Evolutionary conservation across 1,140 invertebrate genomes (phyloP), one percentile per base, ranked within the genome.

Genomic region (Calosoma granatense): DNA sequence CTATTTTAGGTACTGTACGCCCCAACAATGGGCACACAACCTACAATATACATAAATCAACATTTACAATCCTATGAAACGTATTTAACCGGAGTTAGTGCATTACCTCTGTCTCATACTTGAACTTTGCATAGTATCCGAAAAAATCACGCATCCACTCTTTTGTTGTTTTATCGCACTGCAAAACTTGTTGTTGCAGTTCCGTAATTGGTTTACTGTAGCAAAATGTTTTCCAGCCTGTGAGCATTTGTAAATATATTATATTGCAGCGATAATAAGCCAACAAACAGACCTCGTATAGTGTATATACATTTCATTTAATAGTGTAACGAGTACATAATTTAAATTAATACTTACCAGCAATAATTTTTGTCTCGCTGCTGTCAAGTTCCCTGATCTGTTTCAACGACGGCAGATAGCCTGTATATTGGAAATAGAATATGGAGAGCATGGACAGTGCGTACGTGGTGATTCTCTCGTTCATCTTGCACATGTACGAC

Each of bases 371-470:
- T 14, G 54, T 20, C 51, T 56, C 59, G 55, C 60, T 55, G 3
- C 57, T 47, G 60, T 67, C 65, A n/a, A 67, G 43, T 55, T 61
- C 26, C 47, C 57, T 60, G 11, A 69, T n/a, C 51, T 59, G 41
- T 43, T 60, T 56, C 12, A 70, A 63, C 1, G 69, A 61, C 2
- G 63, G 54, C 19, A 72, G 58, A 60, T 65, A 70, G 2, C 61
- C 59, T 17, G 60, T 59, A 1, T 55, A 54, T 64, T 73, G 71
- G 17, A 76, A 60, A 61, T 69, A 77, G 63, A 75, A 75, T 21
- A 78, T 63, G 2, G 69, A 69, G 61, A 77, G 61, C 54, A 74
- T 67, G 0, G 68, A 66, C 1, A 76, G 60, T 1, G 73, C 70
- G 60, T 76, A 77, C 52, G 69, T 77, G 2, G 70, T 71, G 19